Percentiles rank a stretch among this genome's conserved stretches.
Evolutionary conservation across 2,888 invertebrate genomes (phyloP).

Genomic region (Tholera decimalis): DNA sequence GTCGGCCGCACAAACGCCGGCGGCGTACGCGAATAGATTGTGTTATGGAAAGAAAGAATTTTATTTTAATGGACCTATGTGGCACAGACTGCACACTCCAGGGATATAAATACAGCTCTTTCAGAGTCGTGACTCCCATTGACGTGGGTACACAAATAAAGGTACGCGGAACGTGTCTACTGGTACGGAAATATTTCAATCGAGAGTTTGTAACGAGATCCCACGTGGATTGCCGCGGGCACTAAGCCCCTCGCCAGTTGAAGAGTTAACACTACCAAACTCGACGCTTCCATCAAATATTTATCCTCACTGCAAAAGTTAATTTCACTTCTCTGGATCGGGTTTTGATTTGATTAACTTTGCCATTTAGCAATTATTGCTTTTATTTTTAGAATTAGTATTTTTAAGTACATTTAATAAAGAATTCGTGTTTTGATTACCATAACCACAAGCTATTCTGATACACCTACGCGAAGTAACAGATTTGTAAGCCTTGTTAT

Average conservation of each 20-base stretch:
- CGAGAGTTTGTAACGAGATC: constrained; percentile 75
- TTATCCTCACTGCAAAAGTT: constrained; percentile 38
- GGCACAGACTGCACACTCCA: constrained; percentile 49
- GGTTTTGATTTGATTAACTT: constrained; percentile 22
- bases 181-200: constrained; percentile 77
- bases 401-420: neutral
- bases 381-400: neutral
- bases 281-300: constrained; percentile 46
- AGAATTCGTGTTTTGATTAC: neutral
- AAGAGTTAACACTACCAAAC: constrained; percentile 57
- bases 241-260: constrained; percentile 57
- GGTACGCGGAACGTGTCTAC: constrained; percentile 67
- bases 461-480: constrained; percentile 11
- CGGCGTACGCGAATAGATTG: constrained; percentile 47
- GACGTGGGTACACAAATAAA: constrained; percentile 72
- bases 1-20: constrained; percentile 39
- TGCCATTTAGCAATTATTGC: constrained; percentile 8
- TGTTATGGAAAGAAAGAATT: constrained; percentile 55
- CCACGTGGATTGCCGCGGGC: constrained; percentile 66
- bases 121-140: constrained; percentile 61
- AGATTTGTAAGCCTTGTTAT: constrained; percentile 42
- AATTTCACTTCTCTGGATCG: constrained; percentile 1
- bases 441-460: constrained; percentile 10
- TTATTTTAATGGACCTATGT: constrained; percentile 50
- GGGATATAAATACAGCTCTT: constrained; percentile 64